A percentile compares a stretch with the other conserved stretches of the same genome.
These are phyloP conservation scores for Trichomycterus rosablanca DNA, from an alignment of 2,113 vertebrate genomes.

Conservation along the genomic window DNA sequence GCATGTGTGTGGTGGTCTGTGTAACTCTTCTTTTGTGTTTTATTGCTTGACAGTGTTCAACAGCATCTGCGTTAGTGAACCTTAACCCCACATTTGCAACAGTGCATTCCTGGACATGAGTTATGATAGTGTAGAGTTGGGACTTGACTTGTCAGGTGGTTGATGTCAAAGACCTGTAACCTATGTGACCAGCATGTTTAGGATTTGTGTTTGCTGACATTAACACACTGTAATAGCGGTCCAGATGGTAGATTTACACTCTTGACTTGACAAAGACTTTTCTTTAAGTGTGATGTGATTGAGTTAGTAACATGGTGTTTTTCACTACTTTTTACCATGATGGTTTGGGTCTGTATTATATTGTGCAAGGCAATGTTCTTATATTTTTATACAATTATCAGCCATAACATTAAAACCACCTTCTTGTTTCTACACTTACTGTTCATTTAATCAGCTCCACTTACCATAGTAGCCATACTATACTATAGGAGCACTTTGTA, in stretches of 20 bases:
- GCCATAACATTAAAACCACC: no score
- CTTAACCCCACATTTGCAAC: slow-evolving; percentile 1
- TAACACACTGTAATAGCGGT: neutral
- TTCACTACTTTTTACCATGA: no score
- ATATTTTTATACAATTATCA: no score
- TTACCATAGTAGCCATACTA: no score
- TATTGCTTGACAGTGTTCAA: slow-evolving; percentile 4
- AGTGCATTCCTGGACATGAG: slow-evolving; percentile 7
- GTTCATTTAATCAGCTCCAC: no score
- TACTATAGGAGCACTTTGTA: no score
- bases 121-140: slow-evolving; percentile 3
- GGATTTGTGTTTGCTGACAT: neutral
- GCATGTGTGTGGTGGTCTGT: slow-evolving; percentile 15
- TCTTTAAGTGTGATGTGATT: neutral
- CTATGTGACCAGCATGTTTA: neutral
- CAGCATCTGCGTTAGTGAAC: slow-evolving; percentile 12
- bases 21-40: slow-evolving; percentile 11
- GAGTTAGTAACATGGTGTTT: neutral
- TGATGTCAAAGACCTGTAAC: slow-evolving; percentile 10
- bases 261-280: neutral
- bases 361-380: no score
- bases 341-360: no score
- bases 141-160: neutral
- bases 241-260: neutral
- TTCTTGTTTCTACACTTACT: no score